Base-by-base conservation (phyloP, 2,797 vertebrate species). In the Ispidina lecontei region DNA sequence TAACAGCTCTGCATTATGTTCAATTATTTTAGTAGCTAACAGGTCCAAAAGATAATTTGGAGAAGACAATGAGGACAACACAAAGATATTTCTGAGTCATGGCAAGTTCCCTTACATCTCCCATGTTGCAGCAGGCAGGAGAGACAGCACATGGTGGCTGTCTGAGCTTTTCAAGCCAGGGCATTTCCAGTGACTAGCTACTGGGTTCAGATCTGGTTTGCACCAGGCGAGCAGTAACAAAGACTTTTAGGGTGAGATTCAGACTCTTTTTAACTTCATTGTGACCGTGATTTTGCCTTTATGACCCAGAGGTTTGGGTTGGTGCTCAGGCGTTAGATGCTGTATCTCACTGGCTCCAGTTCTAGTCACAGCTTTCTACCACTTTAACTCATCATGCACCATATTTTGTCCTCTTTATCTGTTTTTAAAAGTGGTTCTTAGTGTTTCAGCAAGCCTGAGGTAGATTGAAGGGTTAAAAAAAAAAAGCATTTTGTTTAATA, bases 321-420 rank as follows among this genome's bases (percentile, higher is more conserved):
- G 65, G 17, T 3, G 2, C 19, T 72, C 49, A 72, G 37, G 26
- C 74, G 2, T 76, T 54, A n/a, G 44, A 23, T 54, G 29, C 51
- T 49, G 26, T 58, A 84, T 62, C 28, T 49, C 26, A 5, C 14
- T 25, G 13, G 1, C 3, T 21, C 28, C 33, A 33, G 44, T 87
- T 59, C 39, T 31, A 5, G 33, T 80, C 41, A 60, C 10, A 25
- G 12, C 51, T 73, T 69, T 56, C 37, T 73, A 19, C 29, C 49
- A 23, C 35, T 87, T 80, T 35, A n/a, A 58, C 37, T 62, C 41
- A 37, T 35, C 11, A 4, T 0, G 0, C 41, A 15, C 33, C 1
- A 26, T 35, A 52, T 65, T 73, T 73, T 46, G 29, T 7, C 22
- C 13, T 64, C 54, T 46, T 59, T 17, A 37, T 70, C 20, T 67